Evolutionary conservation across 2,888 invertebrate genomes (phyloP).

Genomic region (Campoplex nolae): DNA sequence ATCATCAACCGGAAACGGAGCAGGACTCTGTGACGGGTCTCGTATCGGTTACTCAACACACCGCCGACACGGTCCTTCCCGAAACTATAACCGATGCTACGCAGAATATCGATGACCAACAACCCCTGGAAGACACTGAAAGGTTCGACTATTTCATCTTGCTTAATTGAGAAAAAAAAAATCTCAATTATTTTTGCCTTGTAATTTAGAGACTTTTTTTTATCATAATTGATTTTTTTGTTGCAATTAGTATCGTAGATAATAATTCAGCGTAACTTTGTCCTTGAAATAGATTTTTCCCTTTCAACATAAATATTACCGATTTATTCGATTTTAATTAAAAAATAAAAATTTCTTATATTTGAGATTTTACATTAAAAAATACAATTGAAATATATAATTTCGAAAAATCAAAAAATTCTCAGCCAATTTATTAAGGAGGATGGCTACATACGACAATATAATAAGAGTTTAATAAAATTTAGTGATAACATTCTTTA

Average conservation of each 20-base stretch:
- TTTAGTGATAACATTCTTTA: no score
- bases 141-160: constrained; percentile 79
- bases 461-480: no score
- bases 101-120: constrained; percentile 82
- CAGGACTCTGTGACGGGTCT: constrained; percentile 79
- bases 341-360: background rate
- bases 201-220: background rate
- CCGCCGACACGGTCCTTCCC: constrained; percentile 81
- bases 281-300: background rate
- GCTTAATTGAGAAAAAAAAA: no score
- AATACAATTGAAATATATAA: background rate
- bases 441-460: no score
- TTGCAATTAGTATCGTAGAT: background rate
- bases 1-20: constrained; percentile 74
- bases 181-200: background rate
- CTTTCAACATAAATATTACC: background rate
- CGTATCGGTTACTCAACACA: constrained; percentile 74
- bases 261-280: background rate
- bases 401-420: background rate
- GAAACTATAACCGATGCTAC: constrained; percentile 84
- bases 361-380: background rate
- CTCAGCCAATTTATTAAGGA: no score
- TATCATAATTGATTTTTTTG: no score
- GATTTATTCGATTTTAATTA: background rate
- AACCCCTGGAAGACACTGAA: constrained; percentile 84